Percentiles rank a stretch among this genome's conserved stretches.
Evolutionary conservation across 92 coral and sea anemone species (phyloP).

Genomic region (Montipora capitata): DNA sequence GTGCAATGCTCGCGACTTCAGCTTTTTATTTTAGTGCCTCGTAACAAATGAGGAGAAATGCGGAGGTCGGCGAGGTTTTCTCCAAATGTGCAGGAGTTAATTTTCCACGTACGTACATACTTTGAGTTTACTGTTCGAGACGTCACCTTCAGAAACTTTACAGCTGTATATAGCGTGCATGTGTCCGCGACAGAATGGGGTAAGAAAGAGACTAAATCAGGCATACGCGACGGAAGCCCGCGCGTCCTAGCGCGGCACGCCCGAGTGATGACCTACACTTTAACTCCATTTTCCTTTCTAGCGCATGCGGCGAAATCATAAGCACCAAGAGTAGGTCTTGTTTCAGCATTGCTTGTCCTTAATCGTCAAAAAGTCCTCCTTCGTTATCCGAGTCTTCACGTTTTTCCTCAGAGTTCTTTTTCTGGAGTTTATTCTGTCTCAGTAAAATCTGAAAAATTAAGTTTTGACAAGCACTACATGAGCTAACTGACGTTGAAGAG

Average conservation of each 20-base stretch:
- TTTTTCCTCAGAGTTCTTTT: constrained; percentile 13
- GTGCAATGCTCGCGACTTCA: not conserved
- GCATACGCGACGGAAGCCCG: no score
- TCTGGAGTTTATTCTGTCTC: constrained; percentile 41
- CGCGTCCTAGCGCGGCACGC: no score
- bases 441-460: constrained; percentile 33
- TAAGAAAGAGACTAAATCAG: no score
- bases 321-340: not conserved
- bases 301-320: no score
- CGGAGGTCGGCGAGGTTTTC: no score
- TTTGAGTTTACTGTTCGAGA: not conserved
- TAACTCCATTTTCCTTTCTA: not conserved
- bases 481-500: no score
- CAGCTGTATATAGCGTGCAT: not conserved
- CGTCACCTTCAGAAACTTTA: no score
- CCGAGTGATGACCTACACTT: no score
- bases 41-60: not conserved
- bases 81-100: no score
- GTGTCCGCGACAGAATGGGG: no score
- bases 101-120: no score
- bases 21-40: not conserved
- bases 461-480: no score
- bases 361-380: constrained; percentile 55
- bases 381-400: constrained; percentile 37
- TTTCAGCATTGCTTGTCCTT: not conserved